Conservation (phyloP, 1,140 invertebrate genomes). For the Drosophila triauraria region DNA sequence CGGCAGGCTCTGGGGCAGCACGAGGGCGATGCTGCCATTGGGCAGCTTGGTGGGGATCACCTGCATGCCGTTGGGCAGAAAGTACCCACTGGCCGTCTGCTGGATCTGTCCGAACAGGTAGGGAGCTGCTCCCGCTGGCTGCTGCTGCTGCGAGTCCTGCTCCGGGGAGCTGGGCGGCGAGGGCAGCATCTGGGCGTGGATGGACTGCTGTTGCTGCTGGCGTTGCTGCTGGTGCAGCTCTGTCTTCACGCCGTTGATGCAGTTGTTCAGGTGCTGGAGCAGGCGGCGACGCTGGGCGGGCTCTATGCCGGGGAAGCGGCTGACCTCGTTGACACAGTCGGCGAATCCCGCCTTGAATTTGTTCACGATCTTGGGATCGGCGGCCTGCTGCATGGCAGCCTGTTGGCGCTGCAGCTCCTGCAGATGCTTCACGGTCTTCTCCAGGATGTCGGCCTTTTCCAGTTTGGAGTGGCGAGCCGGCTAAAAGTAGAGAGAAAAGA, state of each 20-base stretch:
- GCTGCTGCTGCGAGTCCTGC: conserved; percentile 85
- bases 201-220: conserved; percentile 65
- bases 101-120: conserved; percentile 85
- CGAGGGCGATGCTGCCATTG: conserved; percentile 92
- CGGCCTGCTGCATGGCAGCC: conserved; percentile 89
- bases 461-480: conserved; percentile 96
- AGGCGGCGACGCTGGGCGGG: conserved; percentile 89
- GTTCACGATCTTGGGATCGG: conserved; percentile 91
- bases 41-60: conserved; percentile 92
- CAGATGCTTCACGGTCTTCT: conserved; percentile 98
- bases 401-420: conserved; percentile 92
- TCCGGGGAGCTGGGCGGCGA: conserved; percentile 85
- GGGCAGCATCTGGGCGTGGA: conserved; percentile 85
- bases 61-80: conserved; percentile 89
- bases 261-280: conserved; percentile 90
- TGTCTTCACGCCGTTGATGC: conserved; percentile 86
- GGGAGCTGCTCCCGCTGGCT: conserved; percentile 78
- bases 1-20: conserved; percentile 88
- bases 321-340: conserved; percentile 94
- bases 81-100: conserved; percentile 87
- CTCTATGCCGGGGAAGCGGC: conserved; percentile 91
- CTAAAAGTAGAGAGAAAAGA: conserved; percentile 85
- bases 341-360: conserved; percentile 95
- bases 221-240: conserved; percentile 84
- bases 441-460: conserved; percentile 98